These are phyloP conservation scores for Percopsis transmontana DNA, from an alignment of 2,113 vertebrate species.

Conservation along the genomic window DNA sequence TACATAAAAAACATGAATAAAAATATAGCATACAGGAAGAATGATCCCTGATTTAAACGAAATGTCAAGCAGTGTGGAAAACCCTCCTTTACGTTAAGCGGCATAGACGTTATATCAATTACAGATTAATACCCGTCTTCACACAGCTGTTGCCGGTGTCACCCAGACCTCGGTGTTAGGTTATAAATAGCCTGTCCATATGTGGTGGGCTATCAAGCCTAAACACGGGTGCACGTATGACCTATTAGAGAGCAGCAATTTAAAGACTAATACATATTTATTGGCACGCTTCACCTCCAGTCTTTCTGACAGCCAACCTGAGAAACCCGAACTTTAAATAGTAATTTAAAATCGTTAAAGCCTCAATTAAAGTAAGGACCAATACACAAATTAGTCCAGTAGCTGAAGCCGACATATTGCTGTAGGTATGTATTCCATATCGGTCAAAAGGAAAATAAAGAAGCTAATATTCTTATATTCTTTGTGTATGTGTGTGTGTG, in stretches of 20 bases:
- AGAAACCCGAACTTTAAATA: constrained; percentile 30
- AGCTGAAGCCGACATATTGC: too few relatives aligned
- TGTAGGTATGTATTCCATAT: too few relatives aligned
- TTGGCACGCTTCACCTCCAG: constrained; percentile 64
- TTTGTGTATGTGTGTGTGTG: too few relatives aligned
- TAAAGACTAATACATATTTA: constrained; percentile 72
- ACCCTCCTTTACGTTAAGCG: constrained; percentile 6
- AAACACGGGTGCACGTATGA: constrained; percentile 61
- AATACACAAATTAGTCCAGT: not conserved
- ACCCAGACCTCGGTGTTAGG: constrained; percentile 38
- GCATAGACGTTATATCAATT: constrained; percentile 32
- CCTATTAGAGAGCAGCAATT: constrained; percentile 56
- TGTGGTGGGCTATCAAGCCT: constrained; percentile 56
- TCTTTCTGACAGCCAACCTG: constrained; percentile 50
- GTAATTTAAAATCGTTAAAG: constrained; percentile 28
- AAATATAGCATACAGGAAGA: not conserved
- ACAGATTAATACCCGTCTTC: constrained; percentile 52
- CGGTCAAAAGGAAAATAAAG: too few relatives aligned
- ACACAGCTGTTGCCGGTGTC: constrained; percentile 55
- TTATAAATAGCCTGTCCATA: constrained; percentile 64
- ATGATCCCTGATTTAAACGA: not conserved
- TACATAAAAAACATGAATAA: too few relatives aligned
- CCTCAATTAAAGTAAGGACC: not conserved
- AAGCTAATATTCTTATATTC: not conserved
- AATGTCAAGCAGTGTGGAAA: not conserved